phyloP scores from a whole-genome alignment of 2,888 invertebrate species.

The Andrena bicolor region DNA sequence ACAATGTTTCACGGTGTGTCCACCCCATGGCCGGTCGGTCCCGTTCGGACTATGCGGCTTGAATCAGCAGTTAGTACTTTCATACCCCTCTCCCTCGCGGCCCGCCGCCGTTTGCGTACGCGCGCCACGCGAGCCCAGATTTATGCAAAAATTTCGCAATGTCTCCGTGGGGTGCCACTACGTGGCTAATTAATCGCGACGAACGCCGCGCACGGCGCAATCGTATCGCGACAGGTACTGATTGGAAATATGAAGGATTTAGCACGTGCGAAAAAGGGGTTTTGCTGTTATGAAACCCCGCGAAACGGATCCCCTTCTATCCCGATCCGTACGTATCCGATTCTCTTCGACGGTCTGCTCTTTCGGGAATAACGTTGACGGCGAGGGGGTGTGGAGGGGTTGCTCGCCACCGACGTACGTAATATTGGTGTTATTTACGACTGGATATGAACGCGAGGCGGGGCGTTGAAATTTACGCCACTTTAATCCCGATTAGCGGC shows the following conservation, averaged over 20 bases:
- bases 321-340: constrained; percentile 48
- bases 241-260: constrained; percentile 71
- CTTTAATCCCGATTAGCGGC: constrained; percentile 43
- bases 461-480: constrained; percentile 43
- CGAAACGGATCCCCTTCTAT: constrained; percentile 34
- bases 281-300: constrained; percentile 53
- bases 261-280: constrained; percentile 55
- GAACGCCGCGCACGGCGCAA: constrained; percentile 17
- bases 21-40: constrained; percentile 66
- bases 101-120: neutral
- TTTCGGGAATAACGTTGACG: constrained; percentile 28
- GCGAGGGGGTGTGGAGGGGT: constrained; percentile 18
- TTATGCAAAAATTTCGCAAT: constrained; percentile 77
- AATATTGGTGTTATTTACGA: constrained; percentile 66
- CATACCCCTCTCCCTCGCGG: constrained; percentile 28
- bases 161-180: constrained; percentile 65
- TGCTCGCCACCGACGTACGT: constrained; percentile 39
- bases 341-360: constrained; percentile 25
- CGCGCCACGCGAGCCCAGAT: constrained; percentile 60
- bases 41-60: constrained; percentile 52
- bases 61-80: constrained; percentile 77
- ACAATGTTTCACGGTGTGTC: constrained; percentile 83
- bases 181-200: constrained; percentile 66
- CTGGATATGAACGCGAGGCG: neutral
- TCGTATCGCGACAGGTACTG: constrained; percentile 46